Evolutionary conservation across 2,888 invertebrate species (phyloP).

Genomic region (Mesoligia furuncula): DNA sequence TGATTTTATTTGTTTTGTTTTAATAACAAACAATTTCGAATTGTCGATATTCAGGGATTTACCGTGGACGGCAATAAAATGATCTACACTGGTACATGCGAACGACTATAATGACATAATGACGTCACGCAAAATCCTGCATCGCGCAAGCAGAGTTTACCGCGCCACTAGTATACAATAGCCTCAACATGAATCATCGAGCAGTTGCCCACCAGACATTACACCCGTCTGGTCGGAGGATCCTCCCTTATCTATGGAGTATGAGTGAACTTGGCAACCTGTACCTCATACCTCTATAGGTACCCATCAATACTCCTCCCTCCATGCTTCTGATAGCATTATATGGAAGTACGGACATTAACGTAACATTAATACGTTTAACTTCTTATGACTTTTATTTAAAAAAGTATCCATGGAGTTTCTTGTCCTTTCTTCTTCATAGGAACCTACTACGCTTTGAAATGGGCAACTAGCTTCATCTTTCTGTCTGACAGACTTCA

Average conservation of each 20-base stretch:
- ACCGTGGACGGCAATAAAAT: neutral
- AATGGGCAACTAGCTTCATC: no score
- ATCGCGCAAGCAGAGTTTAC: neutral
- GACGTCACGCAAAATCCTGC: neutral
- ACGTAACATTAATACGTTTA: no score
- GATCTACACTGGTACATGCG: neutral
- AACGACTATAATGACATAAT: neutral
- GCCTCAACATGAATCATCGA: neutral
- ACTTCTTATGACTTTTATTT: no score
- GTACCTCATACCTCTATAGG: no score
- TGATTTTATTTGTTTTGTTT: conserved; percentile 1
- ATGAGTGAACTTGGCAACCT: no score
- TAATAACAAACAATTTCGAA: neutral
- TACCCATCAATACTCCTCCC: no score
- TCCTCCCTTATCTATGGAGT: no score
- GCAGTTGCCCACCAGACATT: neutral
- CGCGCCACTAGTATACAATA: neutral
- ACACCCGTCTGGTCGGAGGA: no score
- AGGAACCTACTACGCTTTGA: no score
- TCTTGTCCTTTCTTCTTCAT: no score
- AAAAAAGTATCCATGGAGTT: no score
- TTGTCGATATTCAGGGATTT: neutral
- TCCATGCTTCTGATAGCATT: neutral
- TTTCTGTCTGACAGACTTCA: no score
- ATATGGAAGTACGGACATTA: neutral